Evolutionary conservation across 2,888 invertebrate species (phyloP).

Genomic region (Sussaba pulchella): DNA sequence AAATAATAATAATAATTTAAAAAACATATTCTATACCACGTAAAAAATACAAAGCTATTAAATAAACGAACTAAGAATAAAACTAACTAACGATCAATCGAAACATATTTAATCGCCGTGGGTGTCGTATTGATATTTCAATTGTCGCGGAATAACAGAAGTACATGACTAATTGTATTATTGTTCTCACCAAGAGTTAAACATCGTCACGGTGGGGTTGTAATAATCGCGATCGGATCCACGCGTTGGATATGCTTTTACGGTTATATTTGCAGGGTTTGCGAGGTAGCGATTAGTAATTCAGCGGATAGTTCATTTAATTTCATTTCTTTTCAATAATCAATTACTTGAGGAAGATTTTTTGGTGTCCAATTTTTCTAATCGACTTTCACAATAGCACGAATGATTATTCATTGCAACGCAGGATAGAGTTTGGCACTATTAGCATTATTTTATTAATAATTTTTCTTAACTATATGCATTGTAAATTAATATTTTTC

Average conservation of each 20-base stretch:
- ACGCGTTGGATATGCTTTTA: constrained; percentile 76
- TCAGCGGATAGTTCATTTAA: constrained; percentile 71
- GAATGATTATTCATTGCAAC: too few species aligned
- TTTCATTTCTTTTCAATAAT: neutral
- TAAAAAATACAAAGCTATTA: neutral
- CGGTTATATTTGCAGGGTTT: constrained; percentile 48
- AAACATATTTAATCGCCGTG: constrained; percentile 67
- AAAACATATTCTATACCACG: constrained; percentile 32
- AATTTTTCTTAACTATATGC: too few species aligned
- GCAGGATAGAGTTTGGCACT: too few species aligned
- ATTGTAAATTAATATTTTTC: too few species aligned
- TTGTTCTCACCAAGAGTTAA: constrained; percentile 7
- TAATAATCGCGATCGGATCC: constrained; percentile 21
- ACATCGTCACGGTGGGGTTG: constrained; percentile 16
- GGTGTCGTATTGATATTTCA: constrained; percentile 54
- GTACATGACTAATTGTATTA: neutral
- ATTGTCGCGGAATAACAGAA: neutral
- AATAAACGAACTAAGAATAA: too few species aligned
- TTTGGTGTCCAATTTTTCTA: too few species aligned
- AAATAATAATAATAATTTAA: constrained; percentile 50
- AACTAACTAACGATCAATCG: constrained; percentile 49
- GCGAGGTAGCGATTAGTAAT: constrained; percentile 72
- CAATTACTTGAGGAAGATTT: neutral
- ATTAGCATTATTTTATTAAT: too few species aligned
- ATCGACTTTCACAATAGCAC: too few species aligned